Evolutionary conservation across 2,797 vertebrate genomes (phyloP).

Genomic region (Bucorvus abyssinicus): DNA sequence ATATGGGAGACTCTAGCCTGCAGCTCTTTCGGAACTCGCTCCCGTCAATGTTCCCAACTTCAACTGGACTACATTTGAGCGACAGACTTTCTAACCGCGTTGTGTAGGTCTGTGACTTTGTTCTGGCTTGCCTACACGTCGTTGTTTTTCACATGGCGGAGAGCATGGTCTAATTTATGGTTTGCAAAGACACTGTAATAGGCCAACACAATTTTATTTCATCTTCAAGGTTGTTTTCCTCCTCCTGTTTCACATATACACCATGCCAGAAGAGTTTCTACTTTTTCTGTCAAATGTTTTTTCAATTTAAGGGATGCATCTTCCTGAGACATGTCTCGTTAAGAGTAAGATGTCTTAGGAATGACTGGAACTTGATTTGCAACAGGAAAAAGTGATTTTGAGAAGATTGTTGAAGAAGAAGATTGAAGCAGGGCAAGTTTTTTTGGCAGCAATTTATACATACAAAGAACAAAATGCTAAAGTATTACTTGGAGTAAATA

Average conservation of each 20-base stretch:
- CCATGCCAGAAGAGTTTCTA: background rate
- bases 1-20: background rate
- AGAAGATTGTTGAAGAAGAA: background rate
- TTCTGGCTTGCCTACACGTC: background rate
- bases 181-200: background rate
- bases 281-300: background rate
- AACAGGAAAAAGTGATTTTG: background rate
- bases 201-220: background rate
- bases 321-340: accelerated
- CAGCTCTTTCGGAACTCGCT: background rate
- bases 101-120: background rate
- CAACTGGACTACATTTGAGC: background rate
- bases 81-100: background rate
- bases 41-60: background rate
- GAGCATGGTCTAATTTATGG: background rate
- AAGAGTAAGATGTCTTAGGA: background rate
- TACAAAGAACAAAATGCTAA: background rate
- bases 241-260: background rate
- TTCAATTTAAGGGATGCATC: background rate
- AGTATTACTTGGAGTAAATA: background rate
- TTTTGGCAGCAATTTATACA: background rate
- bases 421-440: background rate
- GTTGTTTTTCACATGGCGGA: background rate
- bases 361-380: background rate
- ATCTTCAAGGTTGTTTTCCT: background rate